phyloP scores from a whole-genome alignment of 2,797 vertebrate species.

The Margarornis squamiger region DNA sequence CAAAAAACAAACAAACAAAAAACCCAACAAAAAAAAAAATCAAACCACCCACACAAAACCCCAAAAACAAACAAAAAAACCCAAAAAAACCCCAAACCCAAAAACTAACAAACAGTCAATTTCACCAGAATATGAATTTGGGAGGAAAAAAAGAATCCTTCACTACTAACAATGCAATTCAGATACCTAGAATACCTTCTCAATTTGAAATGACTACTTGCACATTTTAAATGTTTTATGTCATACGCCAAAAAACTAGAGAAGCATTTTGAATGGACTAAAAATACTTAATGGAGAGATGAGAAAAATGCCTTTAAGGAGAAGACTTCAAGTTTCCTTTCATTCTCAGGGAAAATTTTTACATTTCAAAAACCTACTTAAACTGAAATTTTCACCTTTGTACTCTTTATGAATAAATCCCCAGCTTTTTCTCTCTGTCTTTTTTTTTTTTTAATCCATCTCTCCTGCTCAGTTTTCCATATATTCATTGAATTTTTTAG shows the following conservation, averaged over 20 bases:
- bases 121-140: not conserved
- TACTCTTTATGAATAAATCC: not conserved
- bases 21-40: not conserved
- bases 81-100: no score
- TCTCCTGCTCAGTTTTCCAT: not conserved
- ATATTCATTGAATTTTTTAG: not conserved
- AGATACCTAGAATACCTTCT: not conserved
- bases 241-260: not conserved
- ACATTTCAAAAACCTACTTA: not conserved
- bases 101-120: not conserved
- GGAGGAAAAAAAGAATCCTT: not conserved
- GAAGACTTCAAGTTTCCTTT: not conserved
- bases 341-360: not conserved
- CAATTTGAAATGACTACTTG: not conserved
- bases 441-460: not conserved
- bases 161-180: not conserved
- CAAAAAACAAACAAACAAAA: no score
- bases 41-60: no score
- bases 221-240: not conserved
- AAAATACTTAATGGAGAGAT: not conserved
- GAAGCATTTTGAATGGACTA: not conserved
- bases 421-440: not conserved
- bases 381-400: not conserved
- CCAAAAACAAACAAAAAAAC: fast-evolving
- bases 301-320: not conserved